Evolutionary conservation across 2,888 invertebrate species (phyloP).

Genomic region (Diploptera punctata): DNA sequence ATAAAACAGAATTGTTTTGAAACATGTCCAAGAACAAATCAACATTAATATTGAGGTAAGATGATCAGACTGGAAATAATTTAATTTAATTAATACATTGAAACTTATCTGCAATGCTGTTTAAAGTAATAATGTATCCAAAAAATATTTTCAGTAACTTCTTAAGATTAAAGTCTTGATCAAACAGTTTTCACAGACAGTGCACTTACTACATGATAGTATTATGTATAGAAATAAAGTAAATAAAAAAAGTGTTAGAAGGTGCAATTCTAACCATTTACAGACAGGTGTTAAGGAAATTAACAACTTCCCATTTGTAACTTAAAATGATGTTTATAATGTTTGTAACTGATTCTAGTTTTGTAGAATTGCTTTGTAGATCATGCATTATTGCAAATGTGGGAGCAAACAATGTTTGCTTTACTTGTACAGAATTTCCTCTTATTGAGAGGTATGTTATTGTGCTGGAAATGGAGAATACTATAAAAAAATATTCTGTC

Average conservation of each 20-base stretch:
- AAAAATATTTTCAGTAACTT: no score
- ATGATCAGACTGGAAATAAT: no score
- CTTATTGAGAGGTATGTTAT: neutral
- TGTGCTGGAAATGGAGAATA: neutral
- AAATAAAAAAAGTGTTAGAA: conserved; percentile 2
- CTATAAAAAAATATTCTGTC: neutral
- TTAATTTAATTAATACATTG: no score
- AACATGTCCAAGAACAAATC: no score
- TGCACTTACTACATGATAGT: conserved; percentile 2
- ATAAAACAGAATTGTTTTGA: no score
- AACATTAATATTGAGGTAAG: no score
- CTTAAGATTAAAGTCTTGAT: no score
- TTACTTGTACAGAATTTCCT: conserved; percentile 8
- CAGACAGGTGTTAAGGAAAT: conserved; percentile 10
- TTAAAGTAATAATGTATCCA: no score
- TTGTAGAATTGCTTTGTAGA: conserved; percentile 15
- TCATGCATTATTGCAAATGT: neutral
- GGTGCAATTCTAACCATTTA: conserved; percentile 4
- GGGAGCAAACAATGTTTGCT: neutral
- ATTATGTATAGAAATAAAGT: conserved; percentile 10
- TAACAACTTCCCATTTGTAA: conserved; percentile 13
- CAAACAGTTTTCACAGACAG: neutral
- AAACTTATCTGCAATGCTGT: no score
- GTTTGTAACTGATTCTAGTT: conserved; percentile 10
- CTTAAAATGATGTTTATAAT: conserved; percentile 9